phyloP scores from a whole-genome alignment of 2,888 invertebrate genomes.

The Dynastes maya region DNA sequence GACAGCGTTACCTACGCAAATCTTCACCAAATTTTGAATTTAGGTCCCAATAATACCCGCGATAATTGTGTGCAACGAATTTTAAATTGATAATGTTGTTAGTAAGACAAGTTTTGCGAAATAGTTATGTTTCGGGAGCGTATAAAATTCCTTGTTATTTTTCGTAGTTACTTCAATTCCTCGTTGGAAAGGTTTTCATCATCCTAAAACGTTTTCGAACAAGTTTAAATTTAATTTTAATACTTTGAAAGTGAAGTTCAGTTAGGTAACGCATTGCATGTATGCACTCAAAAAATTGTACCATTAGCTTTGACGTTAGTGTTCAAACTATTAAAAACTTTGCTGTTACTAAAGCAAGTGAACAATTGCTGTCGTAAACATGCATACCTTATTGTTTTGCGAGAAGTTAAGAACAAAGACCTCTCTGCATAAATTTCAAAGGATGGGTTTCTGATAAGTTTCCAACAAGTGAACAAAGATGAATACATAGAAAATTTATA shows the following conservation, averaged over 20 bases:
- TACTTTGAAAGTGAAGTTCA: neutral
- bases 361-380: no score
- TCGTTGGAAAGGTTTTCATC: neutral
- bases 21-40: neutral
- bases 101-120: neutral
- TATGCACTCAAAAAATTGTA: neutral
- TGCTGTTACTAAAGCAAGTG: no score
- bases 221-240: slow-evolving; percentile 6
- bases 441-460: no score
- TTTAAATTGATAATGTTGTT: neutral
- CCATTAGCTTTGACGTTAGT: neutral
- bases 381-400: no score
- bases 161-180: neutral
- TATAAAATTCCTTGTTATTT: neutral
- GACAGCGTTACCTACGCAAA: neutral
- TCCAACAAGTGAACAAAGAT: no score
- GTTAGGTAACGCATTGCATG: neutral
- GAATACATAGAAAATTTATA: no score
- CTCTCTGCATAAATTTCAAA: no score
- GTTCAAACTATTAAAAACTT: neutral
- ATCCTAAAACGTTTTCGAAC: neutral
- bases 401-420: no score
- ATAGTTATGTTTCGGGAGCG: neutral
- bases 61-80: neutral
- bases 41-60: neutral